Evolutionary conservation across 2,113 vertebrate genomes (phyloP), one percentile per base, ranked within the genome.

Genomic region (Mesocricetus auratus): DNA sequence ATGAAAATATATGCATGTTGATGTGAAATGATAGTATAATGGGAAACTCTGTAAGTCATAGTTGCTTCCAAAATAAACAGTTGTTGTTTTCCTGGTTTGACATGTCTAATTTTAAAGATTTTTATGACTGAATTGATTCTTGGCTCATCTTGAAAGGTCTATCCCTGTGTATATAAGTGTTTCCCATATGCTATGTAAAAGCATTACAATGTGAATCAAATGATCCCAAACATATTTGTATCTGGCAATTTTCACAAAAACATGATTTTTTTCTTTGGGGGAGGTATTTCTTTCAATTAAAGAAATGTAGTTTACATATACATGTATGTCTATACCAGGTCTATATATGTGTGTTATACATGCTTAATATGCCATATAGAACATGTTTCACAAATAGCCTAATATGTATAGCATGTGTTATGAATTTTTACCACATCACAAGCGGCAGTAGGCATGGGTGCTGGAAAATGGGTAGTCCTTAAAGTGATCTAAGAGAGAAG

Each of bases 341-440:
- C 7, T 5, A 1, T 13, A 47, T 91, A 15, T 78, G 3, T 0
- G 69, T 73, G 56, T 39, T 50, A 45, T 71, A 7, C 47, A 11
- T 36, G 29, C 2, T 21, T 36, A 9, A 0, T 6, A 15, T 36
- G 88, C 66, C 60, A 21, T 0, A 0, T 0, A 0, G 78, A 93
- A 42, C 4, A 6, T 47, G 78, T 50, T 39, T 0, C 0, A 24
- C 45, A 60, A 10, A 0, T n/a, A 36, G 78, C 56, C 50, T 91
- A 29, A 74, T 95, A 56, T 82, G 75, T 75, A 56, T 83, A 47
- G 58, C 0, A 69, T 69, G 60, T 68, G 16, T 56, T 94, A 94
- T 69, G 89, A 36, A 39, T 96, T 79, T 33, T 83, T 79, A 2
- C 0, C 0, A 96, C 88, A 89, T 53, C 94, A 94, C 74, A 58